Percentiles rank a stretch among this genome's conserved stretches.
Evolutionary conservation across 2,113 vertebrate genomes (phyloP).

Genomic region (Protomyctophum bolini): DNA sequence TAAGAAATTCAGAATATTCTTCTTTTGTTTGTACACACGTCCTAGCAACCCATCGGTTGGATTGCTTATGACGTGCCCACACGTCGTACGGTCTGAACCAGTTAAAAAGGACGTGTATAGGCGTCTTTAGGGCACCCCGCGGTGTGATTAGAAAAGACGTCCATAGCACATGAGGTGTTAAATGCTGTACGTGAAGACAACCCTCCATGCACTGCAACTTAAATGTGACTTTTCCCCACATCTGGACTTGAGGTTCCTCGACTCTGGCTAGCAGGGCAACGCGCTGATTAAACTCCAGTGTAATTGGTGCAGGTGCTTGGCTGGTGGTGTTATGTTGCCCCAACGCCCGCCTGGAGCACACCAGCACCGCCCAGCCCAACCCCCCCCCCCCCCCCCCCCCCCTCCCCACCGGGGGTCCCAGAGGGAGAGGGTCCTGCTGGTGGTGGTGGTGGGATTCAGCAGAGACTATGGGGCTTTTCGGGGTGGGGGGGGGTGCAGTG

Average conservation of each 20-base stretch:
- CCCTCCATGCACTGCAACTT: too few species aligned
- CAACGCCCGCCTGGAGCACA: constrained; percentile 56
- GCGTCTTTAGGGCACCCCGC: too few species aligned
- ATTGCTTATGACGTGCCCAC: too few species aligned
- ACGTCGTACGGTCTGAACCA: too few species aligned
- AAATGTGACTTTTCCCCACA: neutral
- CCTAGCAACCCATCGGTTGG: too few species aligned
- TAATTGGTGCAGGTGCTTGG: constrained; percentile 37
- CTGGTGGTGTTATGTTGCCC: constrained; percentile 28
- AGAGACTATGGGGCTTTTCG: constrained; percentile 52
- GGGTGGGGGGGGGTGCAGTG: constrained; percentile 37
- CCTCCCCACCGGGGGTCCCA: constrained; percentile 44
- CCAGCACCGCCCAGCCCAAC: constrained; percentile 24
- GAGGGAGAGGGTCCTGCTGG: constrained; percentile 54
- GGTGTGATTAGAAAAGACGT: too few species aligned
- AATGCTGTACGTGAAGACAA: too few species aligned
- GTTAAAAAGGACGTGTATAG: too few species aligned
- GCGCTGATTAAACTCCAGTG: constrained; percentile 35
- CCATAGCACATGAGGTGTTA: too few species aligned
- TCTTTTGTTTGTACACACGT: too few species aligned
- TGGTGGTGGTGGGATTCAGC: constrained; percentile 51
- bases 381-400: constrained; percentile 28
- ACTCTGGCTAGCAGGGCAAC: constrained; percentile 16
- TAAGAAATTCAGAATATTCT: too few species aligned
- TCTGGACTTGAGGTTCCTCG: constrained; percentile 1